Evolutionary conservation across 1,140 invertebrate genomes (phyloP), one percentile per base, ranked within the genome.

Genomic region (Drosophila pruinosa): DNA sequence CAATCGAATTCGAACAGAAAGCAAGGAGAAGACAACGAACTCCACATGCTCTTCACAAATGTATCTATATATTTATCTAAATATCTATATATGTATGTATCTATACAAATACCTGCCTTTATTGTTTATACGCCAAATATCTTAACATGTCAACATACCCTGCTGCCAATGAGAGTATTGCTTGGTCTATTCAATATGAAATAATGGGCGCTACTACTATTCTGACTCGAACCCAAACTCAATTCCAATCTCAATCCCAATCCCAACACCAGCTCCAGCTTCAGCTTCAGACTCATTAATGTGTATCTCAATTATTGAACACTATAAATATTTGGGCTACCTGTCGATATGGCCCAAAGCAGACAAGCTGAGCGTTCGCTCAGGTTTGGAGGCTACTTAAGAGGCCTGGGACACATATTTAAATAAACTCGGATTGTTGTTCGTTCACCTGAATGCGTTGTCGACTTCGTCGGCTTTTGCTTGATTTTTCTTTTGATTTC

Each of bases 271-370:
- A 14, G 47, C 31, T 39, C 8, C 38, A 19, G 14, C 63, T 63
- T 48, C 72, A 47, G 3, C 56, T 19, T 34, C 47, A 50, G 52
- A 59, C 82, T 86, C 82, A 86, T 86, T 86, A 86, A 86, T 78
- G 82, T 86, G 82, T 88, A 86, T 86, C 82, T 86, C 82, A 86
- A 86, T 86, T 86, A 86, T 86, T 72, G 82, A 86, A 86, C 82
- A 86, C 82, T 86, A 86, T 86, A 86, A 86, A 86, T 86, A 86
- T 86, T 86, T 86, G 82, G 82, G 82, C 82, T 86, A 86, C 82
- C 82, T 86, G 82, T 86, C 82, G 82, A 86, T 82, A 86, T 78
- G 74, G 63, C 43, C 43, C 64, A 50, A 67, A 62, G 56, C 38
- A 47, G 39, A 50, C 54, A 31, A 39, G 31, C 62, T 38, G 38